Percentiles rank a stretch among this genome's conserved stretches.
Evolutionary conservation across 2,113 vertebrate genomes (phyloP).

Genomic region (Bothrops jararaca): DNA sequence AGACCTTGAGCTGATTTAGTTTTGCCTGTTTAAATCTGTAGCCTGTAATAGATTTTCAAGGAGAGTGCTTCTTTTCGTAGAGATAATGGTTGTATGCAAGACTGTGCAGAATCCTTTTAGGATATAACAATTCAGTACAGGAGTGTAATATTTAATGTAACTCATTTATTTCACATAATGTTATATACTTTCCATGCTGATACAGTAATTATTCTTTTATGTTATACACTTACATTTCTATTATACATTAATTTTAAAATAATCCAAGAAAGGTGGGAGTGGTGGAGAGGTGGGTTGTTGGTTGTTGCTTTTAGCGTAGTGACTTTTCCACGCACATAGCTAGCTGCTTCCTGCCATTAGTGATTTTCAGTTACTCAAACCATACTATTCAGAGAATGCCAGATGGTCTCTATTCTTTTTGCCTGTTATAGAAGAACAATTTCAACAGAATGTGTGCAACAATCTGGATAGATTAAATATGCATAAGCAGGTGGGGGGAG

Average conservation of each 20-base stretch:
- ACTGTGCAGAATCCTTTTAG: not conserved
- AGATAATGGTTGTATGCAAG: not conserved
- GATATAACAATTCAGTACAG: not conserved
- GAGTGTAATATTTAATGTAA: not conserved
- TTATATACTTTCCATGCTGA: not conserved
- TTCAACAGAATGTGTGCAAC: not conserved
- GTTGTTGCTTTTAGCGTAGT: not conserved
- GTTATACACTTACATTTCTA: not conserved
- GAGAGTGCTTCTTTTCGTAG: not conserved
- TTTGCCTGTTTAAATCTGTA: conserved; percentile 21
- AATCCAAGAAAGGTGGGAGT: not conserved
- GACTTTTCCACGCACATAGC: not conserved
- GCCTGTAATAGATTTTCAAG: conserved; percentile 2
- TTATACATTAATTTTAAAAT: conserved; percentile 30
- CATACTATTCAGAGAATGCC: not conserved
- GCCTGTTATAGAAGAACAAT: not conserved
- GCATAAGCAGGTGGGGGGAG: too few species aligned
- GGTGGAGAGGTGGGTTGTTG: not conserved
- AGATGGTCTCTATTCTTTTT: not conserved
- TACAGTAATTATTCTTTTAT: not conserved
- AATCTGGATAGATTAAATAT: not conserved
- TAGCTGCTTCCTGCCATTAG: conserved; percentile 32
- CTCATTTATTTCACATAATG: not conserved
- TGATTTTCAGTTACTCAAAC: conserved; percentile 28
- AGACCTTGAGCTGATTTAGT: conserved; percentile 47